phyloP scores from a whole-genome alignment of 35 echinoderm and acorn worm species.

The Ophioderma brevispina region DNA sequence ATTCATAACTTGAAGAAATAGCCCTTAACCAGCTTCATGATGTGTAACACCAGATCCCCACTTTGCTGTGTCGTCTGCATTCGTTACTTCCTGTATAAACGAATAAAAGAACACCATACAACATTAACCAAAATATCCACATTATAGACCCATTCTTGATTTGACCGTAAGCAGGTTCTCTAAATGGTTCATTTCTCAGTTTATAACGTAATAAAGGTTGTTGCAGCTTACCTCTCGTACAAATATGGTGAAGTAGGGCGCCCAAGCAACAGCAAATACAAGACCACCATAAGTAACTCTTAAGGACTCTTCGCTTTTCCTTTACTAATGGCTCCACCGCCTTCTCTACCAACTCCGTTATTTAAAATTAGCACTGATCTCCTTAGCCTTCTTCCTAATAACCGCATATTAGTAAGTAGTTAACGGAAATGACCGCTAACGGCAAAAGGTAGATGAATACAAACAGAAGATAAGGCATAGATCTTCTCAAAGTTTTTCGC shows the following conservation, averaged over 20 bases:
- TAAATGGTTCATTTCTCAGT: too few species aligned
- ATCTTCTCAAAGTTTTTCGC: conserved; percentile 47
- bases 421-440: conserved; percentile 29
- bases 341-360: neutral
- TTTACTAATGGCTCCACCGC: neutral
- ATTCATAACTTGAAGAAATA: conserved; percentile 20
- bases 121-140: too few species aligned
- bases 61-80: conserved; percentile 42
- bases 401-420: conserved; percentile 36
- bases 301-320: conserved; percentile 26
- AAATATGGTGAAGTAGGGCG: conserved; percentile 62
- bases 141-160: too few species aligned
- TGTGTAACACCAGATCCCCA: conserved; percentile 12
- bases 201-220: too few species aligned
- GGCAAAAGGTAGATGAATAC: conserved; percentile 30
- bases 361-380: neutral
- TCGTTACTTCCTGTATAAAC: conserved; percentile 56
- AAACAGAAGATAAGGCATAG: conserved; percentile 38
- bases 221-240: conserved; percentile 58
- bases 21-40: conserved; percentile 33
- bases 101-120: too few species aligned
- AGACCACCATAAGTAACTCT: conserved; percentile 39
- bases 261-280: conserved; percentile 48
- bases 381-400: conserved; percentile 6
- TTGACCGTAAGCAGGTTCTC: too few species aligned